phyloP scores from a whole-genome alignment of 2,797 vertebrate species.

The Dendrocincla tyrannina region DNA sequence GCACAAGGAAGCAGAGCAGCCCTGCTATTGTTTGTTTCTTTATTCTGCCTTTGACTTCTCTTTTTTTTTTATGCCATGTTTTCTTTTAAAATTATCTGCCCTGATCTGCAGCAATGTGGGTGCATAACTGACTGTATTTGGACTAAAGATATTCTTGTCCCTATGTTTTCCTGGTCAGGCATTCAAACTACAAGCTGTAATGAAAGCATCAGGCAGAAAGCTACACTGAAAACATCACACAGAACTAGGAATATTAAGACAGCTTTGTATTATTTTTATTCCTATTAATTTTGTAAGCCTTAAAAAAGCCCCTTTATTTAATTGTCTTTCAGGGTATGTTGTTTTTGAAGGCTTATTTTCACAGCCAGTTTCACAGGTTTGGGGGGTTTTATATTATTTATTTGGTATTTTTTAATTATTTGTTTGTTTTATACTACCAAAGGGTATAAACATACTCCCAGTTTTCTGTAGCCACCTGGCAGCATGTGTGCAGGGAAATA shows the following conservation, averaged over 20 bases:
- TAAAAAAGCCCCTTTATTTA: background rate
- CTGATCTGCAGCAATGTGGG: background rate
- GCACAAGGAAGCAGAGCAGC: background rate
- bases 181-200: background rate
- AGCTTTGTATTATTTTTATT: background rate
- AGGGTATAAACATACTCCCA: background rate
- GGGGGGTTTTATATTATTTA: background rate
- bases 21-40: background rate
- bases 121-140: background rate
- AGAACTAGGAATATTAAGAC: background rate
- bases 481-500: background rate
- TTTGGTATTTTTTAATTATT: background rate
- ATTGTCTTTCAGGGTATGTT: background rate
- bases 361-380: background rate
- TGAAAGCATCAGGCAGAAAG: background rate
- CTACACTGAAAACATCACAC: background rate
- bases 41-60: background rate
- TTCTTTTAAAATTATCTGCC: constrained; percentile 8
- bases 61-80: background rate
- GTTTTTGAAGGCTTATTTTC: background rate
- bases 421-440: background rate
- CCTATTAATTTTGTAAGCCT: background rate
- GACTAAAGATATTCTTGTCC: background rate
- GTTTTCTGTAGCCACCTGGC: background rate
- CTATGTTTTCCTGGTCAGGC: background rate